A percentile compares a stretch with the other conserved stretches of the same genome.
phyloP scores from a whole-genome alignment of 2,888 invertebrate species.

The Hecatera dysodea region DNA sequence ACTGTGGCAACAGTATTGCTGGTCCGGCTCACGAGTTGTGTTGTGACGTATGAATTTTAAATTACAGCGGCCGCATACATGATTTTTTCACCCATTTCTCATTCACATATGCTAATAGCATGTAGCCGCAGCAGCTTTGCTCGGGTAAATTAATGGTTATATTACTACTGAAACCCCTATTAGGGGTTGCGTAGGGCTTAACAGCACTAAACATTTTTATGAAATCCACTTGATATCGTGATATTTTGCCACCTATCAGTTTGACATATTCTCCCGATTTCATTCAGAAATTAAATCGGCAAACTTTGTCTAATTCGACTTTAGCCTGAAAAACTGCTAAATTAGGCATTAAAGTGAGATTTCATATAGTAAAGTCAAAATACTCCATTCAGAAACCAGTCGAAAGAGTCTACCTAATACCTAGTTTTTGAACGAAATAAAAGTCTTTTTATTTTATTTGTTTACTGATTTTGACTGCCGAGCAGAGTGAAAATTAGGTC shows the following conservation, averaged over 20 bases:
- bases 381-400: too few relatives aligned
- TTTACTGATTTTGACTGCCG: not conserved
- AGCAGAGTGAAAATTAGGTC: not conserved
- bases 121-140: constrained; percentile 5
- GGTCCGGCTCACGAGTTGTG: constrained; percentile 5
- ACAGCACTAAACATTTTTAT: not conserved
- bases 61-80: constrained; percentile 33
- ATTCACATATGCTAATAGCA: constrained; percentile 38
- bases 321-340: too few relatives aligned
- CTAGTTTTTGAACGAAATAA: too few relatives aligned
- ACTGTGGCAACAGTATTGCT: constrained; percentile 13
- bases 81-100: constrained; percentile 31
- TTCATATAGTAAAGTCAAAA: too few relatives aligned
- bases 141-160: constrained; percentile 28
- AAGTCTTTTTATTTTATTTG: not conserved
- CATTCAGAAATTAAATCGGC: too few relatives aligned
- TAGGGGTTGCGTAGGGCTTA: not conserved
- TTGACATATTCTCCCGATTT: too few relatives aligned
- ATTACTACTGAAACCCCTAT: constrained; percentile 29
- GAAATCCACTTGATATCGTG: not conserved
- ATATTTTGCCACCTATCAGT: not conserved
- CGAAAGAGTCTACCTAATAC: too few relatives aligned
- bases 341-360: too few relatives aligned
- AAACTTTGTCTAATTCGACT: too few relatives aligned
- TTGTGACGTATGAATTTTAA: constrained; percentile 42